phyloP scores from a whole-genome alignment of 1,140 invertebrate genomes.

The Calephelis nemesis region DNA sequence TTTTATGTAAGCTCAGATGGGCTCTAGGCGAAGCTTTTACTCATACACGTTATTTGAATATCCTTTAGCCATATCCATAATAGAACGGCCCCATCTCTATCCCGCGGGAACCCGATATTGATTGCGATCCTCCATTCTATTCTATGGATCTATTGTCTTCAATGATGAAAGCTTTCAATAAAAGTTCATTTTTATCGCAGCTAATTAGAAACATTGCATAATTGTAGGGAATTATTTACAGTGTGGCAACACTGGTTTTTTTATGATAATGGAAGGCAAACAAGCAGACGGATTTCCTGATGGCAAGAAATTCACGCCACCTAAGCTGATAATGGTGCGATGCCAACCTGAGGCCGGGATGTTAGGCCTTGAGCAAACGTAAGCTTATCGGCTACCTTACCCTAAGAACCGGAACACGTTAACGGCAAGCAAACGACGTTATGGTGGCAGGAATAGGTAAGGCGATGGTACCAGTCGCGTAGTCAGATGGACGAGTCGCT shows the following conservation, averaged over 20 bases:
- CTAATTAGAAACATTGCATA: slow-evolving; percentile 12
- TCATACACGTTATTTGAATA: slow-evolving; percentile 8
- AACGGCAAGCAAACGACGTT: no score
- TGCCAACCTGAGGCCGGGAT: no score
- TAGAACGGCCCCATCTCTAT: slow-evolving; percentile 10
- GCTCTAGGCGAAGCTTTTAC: slow-evolving; percentile 7
- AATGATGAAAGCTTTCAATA: slow-evolving; percentile 18
- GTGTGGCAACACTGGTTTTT: background rate
- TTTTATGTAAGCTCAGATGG: background rate
- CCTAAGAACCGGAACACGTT: no score
- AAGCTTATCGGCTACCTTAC: no score
- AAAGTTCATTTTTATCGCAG: slow-evolving; percentile 18
- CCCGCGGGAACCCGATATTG: slow-evolving; percentile 7
- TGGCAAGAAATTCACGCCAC: no score
- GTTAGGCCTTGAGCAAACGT: no score
- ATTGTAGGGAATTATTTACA: slow-evolving; percentile 4
- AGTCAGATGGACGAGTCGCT: no score
- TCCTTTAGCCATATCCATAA: slow-evolving; percentile 7
- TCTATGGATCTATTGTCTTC: slow-evolving; percentile 7
- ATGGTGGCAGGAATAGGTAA: no score
- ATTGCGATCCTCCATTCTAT: slow-evolving; percentile 13
- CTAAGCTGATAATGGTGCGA: no score
- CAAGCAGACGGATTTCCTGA: no score
- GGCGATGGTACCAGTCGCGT: no score
- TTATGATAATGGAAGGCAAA: no score